These are phyloP conservation scores for Takifugu bimaculatus DNA, from an alignment of 2,113 vertebrate genomes.

Conservation along the genomic window DNA sequence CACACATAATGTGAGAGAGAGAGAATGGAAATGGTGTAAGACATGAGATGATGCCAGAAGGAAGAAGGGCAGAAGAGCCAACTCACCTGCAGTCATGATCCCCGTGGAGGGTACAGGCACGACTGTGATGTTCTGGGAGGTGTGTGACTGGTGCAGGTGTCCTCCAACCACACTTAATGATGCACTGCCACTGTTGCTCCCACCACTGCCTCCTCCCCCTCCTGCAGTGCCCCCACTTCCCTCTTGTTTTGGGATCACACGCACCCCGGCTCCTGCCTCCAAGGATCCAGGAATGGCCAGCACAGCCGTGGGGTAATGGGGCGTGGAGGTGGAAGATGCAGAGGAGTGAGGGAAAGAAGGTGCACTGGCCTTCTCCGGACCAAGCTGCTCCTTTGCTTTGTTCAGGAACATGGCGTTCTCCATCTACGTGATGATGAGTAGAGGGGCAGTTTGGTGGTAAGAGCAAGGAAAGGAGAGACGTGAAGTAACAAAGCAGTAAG, in stretches of 20 bases:
- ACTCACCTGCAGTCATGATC: constrained; percentile 91
- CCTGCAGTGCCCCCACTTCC: constrained; percentile 63
- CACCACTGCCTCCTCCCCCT: constrained; percentile 68
- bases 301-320: constrained; percentile 60
- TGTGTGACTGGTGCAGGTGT: constrained; percentile 87
- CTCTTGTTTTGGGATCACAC: constrained; percentile 80
- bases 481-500: constrained; percentile 18
- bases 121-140: constrained; percentile 95
- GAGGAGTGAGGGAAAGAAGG: constrained; percentile 59
- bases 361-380: constrained; percentile 81
- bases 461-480: constrained; percentile 11
- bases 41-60: neutral
- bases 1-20: no score
- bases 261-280: constrained; percentile 67
- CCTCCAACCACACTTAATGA: constrained; percentile 74
- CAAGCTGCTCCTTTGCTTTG: constrained; percentile 94
- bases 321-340: constrained; percentile 60
- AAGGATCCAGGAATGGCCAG: constrained; percentile 85
- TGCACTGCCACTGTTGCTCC: constrained; percentile 59
- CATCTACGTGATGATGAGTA: constrained; percentile 72
- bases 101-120: constrained; percentile 91
- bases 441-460: constrained; percentile 19
- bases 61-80: neutral
- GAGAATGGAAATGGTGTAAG: neutral
- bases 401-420: constrained; percentile 99